A percentile compares a stretch with the other conserved stretches of the same genome.
phyloP scores from a whole-genome alignment of 2,113 vertebrate species.

The Dicaeum eximium region DNA sequence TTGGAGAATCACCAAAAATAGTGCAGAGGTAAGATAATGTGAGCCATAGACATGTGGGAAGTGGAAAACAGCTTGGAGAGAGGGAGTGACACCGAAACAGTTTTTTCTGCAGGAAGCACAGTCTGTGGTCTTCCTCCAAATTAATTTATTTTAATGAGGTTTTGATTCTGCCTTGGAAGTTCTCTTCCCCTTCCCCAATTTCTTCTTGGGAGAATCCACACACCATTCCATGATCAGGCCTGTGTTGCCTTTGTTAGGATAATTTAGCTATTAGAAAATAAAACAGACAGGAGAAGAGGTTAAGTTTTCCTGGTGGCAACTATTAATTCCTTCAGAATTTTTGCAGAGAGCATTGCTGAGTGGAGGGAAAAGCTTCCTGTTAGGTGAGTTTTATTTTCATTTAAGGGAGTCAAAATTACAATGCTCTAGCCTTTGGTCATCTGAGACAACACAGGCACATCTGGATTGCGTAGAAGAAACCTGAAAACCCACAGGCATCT shows the following conservation, averaged over 20 bases:
- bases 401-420: neutral
- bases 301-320: neutral
- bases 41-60: neutral
- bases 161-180: neutral
- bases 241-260: neutral
- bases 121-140: neutral
- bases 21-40: neutral
- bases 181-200: neutral
- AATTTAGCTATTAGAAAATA: neutral
- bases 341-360: neutral
- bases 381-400: neutral
- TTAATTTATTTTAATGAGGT: neutral
- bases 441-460: neutral
- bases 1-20: neutral
- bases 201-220: neutral
- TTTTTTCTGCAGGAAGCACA: neutral
- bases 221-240: neutral
- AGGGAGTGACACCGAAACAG: neutral
- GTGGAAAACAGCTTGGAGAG: neutral
- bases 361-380: neutral
- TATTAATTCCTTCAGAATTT: neutral
- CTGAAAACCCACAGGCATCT: neutral
- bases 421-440: neutral
- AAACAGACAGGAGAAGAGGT: neutral
- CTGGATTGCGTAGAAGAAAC: neutral